A percentile compares a stretch with the other conserved stretches of the same genome.
Conservation (phyloP, 2,113 vertebrate species). For the Piliocolobus tephrosceles region DNA sequence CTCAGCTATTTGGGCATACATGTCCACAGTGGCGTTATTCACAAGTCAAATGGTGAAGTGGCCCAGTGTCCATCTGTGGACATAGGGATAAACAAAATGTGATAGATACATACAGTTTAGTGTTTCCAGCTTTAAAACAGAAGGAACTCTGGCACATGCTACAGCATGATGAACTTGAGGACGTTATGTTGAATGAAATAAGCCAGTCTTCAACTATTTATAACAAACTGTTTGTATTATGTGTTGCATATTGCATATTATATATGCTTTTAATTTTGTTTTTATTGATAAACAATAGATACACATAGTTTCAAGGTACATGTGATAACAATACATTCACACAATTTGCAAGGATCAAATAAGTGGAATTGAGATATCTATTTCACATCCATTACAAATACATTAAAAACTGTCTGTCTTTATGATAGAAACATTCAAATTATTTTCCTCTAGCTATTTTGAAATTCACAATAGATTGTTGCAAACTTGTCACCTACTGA, state of each 20-base stretch:
- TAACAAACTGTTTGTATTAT: neutral
- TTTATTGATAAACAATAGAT: neutral
- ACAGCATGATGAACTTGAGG: too few species aligned
- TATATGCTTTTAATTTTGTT: neutral
- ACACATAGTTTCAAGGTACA: neutral
- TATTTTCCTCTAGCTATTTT: neutral
- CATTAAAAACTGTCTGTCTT: neutral
- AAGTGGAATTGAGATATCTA: neutral
- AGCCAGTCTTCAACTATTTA: neutral
- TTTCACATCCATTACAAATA: neutral
- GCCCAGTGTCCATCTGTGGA: rapidly evolving
- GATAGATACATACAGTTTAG: rapidly evolving
- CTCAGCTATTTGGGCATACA: rapidly evolving
- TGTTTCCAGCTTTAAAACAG: neutral
- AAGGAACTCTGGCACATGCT: neutral
- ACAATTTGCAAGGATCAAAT: neutral
- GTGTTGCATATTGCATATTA: neutral
- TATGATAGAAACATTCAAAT: neutral
- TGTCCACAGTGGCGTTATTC: rapidly evolving
- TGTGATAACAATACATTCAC: neutral
- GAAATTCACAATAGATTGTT: neutral
- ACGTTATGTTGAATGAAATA: rapidly evolving
- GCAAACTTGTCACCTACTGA: neutral
- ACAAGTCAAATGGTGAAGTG: rapidly evolving
- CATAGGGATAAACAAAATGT: rapidly evolving